Percentiles rank a stretch among this genome's conserved stretches.
Evolutionary conservation across 1,140 invertebrate genomes (phyloP).

Genomic region (Agrilus planipennis): DNA sequence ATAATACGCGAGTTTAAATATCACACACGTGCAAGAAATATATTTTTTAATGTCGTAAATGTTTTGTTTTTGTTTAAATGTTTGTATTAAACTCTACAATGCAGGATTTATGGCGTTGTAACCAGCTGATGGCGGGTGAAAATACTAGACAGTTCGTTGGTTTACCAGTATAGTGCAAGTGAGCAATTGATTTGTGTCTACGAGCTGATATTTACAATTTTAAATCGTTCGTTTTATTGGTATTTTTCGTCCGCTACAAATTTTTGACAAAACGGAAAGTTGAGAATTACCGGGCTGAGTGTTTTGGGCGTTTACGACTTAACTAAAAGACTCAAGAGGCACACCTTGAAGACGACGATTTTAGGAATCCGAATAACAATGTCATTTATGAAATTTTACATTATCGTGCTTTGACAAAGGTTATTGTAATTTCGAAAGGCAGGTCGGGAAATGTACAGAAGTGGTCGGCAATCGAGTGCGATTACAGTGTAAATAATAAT

Average conservation of each 20-base stretch:
- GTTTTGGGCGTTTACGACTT: constrained; percentile 26
- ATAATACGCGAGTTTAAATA: neutral
- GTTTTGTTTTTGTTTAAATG: constrained; percentile 13
- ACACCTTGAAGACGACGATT: constrained; percentile 29
- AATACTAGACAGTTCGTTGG: constrained; percentile 21
- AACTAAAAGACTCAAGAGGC: constrained; percentile 13
- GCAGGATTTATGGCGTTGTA: constrained; percentile 27
- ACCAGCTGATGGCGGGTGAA: constrained; percentile 37
- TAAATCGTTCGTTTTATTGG: too few species aligned
- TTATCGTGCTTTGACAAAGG: constrained; percentile 22
- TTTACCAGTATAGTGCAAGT: constrained; percentile 12
- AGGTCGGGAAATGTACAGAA: constrained; percentile 24
- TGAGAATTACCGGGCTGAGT: constrained; percentile 6
- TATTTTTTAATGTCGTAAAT: constrained; percentile 18
- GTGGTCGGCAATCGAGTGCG: constrained; percentile 11
- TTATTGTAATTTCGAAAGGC: constrained; percentile 9
- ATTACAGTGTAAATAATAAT: constrained; percentile 25
- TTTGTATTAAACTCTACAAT: constrained; percentile 16
- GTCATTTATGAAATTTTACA: constrained; percentile 24
- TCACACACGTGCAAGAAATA: neutral
- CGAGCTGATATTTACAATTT: too few species aligned
- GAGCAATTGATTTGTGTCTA: constrained; percentile 1
- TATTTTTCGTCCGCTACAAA: too few species aligned
- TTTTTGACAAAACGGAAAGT: constrained; percentile 2
- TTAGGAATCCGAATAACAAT: too few species aligned